phyloP scores from a whole-genome alignment of 2,888 invertebrate genomes.

The Drosophila demipolita region DNA sequence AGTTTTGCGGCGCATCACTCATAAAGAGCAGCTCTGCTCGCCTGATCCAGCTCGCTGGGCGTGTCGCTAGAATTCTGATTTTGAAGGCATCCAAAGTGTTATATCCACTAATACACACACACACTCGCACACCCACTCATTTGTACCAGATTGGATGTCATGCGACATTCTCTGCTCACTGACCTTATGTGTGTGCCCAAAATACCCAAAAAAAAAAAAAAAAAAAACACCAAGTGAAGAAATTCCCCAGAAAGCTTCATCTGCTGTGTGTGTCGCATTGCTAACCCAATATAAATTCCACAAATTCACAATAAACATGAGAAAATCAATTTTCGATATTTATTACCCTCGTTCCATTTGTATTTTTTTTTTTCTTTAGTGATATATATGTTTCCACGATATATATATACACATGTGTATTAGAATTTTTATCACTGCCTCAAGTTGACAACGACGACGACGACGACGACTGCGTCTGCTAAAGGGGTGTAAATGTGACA shows the following conservation, averaged over 20 bases:
- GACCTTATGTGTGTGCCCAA: constrained; percentile 4
- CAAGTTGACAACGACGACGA: constrained; percentile 6
- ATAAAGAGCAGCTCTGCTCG: constrained; percentile 48
- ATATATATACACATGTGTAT: background rate
- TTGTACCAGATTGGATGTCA: constrained; percentile 30
- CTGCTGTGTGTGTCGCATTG: constrained; percentile 60
- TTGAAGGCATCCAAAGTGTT: constrained; percentile 27
- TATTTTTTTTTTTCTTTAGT: constrained; percentile 12
- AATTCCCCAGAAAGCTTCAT: constrained; percentile 13
- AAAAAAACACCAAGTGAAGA: background rate
- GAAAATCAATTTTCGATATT: constrained; percentile 79
- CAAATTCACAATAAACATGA: constrained; percentile 77
- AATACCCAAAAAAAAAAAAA: background rate
- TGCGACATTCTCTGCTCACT: constrained; percentile 37
- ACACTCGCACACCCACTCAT: constrained; percentile 10
- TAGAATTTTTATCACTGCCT: constrained; percentile 49
- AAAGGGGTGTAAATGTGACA: constrained; percentile 79
- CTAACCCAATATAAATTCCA: constrained; percentile 78
- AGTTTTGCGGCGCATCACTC: constrained; percentile 62
- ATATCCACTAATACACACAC: background rate
- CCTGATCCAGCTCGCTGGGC: constrained; percentile 35
- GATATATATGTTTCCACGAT: constrained; percentile 14
- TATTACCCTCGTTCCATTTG: constrained; percentile 57
- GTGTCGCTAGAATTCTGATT: constrained; percentile 49
- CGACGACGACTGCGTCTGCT: constrained; percentile 28